Evolutionary conservation across 2,888 invertebrate genomes (phyloP), one percentile per base, ranked within the genome.

Genomic region (Drosophila sordidula): DNA sequence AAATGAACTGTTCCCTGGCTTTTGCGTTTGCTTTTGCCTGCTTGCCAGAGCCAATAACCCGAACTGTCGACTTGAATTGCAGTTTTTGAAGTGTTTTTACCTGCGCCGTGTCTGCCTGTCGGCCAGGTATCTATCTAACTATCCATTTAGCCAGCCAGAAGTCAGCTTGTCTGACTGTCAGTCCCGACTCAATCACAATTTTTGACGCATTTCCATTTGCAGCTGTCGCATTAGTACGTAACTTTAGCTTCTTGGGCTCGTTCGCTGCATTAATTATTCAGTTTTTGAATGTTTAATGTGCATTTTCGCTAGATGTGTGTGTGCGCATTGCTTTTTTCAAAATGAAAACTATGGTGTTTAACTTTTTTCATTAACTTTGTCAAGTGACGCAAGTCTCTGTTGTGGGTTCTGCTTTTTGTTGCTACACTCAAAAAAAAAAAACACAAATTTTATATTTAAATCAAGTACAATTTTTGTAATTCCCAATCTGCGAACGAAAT

Each of bases 121-220:
- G 41, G 39, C 29, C 29, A 11, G n/a, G 11, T 38, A 11, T 16
- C 14, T 54, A 52, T 29, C 57, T 44, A 46, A 50, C 54, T 36
- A 69, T 58, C 54, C 64, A 51, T 52, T 54, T 32, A 11, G 32
- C 11, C 29, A 9, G 9, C 29, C 22, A n/a, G 52, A 18, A 62
- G 56, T 54, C 45, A 42, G 44, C 16, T 11, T 57, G 29, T 39
- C 52, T 63, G 58, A 39, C 65, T 80, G 78, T 70, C 84, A 75
- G 61, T 39, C 65, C 70, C 62, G 25, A 36, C 75, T 65, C 80
- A 76, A 75, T 69, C 69, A 61, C 51, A 59, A 62, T 51, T 51
- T 70, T 57, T 82, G 82, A 84, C 78, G 78, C 82, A 72, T 66
- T 87, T 85, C 62, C 76, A 81, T 69, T 82, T 47, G 45, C 57